These are phyloP conservation scores for Otolemur crassicaudatus DNA, from an alignment of 2,797 vertebrate genomes.

Conservation along the genomic window DNA sequence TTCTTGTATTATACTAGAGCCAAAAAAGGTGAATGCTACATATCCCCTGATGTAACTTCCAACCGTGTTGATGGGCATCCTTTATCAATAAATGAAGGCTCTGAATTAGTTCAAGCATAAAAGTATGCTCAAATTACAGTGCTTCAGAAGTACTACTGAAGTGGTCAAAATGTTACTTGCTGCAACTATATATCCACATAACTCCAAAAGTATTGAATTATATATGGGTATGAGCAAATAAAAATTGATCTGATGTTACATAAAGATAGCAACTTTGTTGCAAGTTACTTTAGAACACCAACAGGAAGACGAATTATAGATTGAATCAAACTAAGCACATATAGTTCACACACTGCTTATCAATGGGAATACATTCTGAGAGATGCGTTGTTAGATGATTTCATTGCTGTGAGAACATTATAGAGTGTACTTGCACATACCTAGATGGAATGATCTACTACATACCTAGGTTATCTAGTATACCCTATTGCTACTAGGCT, in stretches of 20 bases:
- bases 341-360: neutral
- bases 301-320: neutral
- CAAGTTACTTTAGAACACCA: conserved; percentile 39
- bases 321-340: conserved; percentile 21
- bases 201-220: conserved; percentile 12
- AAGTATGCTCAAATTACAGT: neutral
- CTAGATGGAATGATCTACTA: neutral
- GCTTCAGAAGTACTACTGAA: neutral
- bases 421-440: neutral
- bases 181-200: conserved; percentile 14
- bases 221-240: neutral
- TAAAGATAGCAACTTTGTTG: conserved; percentile 12
- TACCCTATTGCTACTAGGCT: neutral
- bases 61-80: neutral
- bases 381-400: neutral
- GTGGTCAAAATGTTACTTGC: conserved; percentile 11
- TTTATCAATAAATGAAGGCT: conserved; percentile 21
- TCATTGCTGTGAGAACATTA: neutral
- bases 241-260: neutral
- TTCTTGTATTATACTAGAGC: conserved; percentile 34
- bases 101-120: conserved; percentile 28
- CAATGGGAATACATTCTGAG: neutral
- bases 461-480: neutral
- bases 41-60: neutral
- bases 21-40: neutral